phyloP scores from a whole-genome alignment of 2,113 vertebrate species.

The Calcarius ornatus region DNA sequence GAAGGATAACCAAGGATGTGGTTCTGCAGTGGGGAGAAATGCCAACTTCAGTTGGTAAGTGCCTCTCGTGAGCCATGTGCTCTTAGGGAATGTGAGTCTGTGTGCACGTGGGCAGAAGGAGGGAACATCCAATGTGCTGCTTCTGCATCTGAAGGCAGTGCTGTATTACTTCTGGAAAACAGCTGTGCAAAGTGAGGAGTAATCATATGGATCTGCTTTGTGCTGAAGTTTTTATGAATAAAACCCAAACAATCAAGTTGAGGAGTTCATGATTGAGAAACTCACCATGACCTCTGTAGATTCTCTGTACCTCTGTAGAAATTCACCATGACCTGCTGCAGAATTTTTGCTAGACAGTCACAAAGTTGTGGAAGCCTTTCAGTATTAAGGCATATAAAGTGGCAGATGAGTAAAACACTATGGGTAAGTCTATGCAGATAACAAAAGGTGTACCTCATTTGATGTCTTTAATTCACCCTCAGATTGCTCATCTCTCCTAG shows the following conservation, averaged over 20 bases:
- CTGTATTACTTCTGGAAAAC: background rate
- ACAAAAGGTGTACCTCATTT: background rate
- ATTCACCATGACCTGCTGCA: background rate
- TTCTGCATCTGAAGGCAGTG: background rate
- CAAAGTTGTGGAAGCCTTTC: background rate
- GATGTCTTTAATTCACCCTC: background rate
- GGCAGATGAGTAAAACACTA: background rate
- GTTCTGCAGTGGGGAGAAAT: constrained; percentile 99
- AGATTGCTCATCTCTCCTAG: background rate
- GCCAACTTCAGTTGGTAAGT: constrained; percentile 97
- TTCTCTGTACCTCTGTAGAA: background rate
- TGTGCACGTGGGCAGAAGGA: rapidly evolving
- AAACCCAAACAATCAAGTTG: background rate
- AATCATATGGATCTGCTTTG: background rate
- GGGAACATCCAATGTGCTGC: background rate
- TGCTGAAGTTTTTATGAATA: background rate
- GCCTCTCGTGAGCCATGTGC: background rate
- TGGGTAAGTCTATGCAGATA: background rate
- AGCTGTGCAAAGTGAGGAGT: background rate
- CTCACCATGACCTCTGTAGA: background rate
- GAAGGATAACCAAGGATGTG: constrained; percentile 98
- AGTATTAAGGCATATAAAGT: background rate
- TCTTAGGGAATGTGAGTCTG: rapidly evolving
- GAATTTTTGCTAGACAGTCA: background rate
- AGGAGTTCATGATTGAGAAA: background rate